Base-by-base conservation (phyloP, 2,888 invertebrate genomes). In the Nomada goodeniana region DNA sequence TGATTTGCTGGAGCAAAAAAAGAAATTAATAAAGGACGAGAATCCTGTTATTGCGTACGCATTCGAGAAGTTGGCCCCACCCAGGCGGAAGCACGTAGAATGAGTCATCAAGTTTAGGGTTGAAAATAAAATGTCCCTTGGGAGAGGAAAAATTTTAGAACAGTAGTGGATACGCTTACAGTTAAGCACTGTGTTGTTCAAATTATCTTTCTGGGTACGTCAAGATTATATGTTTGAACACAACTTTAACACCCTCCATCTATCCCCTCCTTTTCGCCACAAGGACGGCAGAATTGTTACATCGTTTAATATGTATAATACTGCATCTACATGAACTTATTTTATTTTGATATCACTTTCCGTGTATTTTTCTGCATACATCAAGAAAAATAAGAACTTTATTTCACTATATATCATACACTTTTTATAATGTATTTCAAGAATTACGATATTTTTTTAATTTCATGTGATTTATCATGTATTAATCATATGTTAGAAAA, bases 81-180 rank as follows among this genome's bases (percentile, higher is more conserved):
- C 83, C 83, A 83, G 77, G 60, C 83, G 77, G 83, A 83, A 83
- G 77, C 82, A 77, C 83, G 83, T 77, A 77, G 73, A 83, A 77
- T 82, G 82, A 82, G 68, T 82, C 83, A 83, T 55, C 20, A 44
- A 73, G 61, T 80, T 63, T 67, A 63, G 80, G 73, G 80, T 67
- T 80, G 73, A 80, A 80, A 80, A 80, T 80, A 80, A 80, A 80
- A 68, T 80, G n/a, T 80, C 67, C 36, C 61, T n/a, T 52, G 20
- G n/a, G 36, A 68, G 42, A 72, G 36, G 71, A 53, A 61, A 67
- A 47, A 61, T 80, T 78, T 80, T 5, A 11, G 57, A 44, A 55
- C 29, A 52, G 65, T 80, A 71, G 23, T 64, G 65, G 57, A 42
- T 26, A 65, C 10, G 53, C 50, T 53, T 29, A 26, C 61, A 80